phyloP scores from a whole-genome alignment of 2,113 vertebrate species.

The Lethenteron camtschaticum region DNA sequence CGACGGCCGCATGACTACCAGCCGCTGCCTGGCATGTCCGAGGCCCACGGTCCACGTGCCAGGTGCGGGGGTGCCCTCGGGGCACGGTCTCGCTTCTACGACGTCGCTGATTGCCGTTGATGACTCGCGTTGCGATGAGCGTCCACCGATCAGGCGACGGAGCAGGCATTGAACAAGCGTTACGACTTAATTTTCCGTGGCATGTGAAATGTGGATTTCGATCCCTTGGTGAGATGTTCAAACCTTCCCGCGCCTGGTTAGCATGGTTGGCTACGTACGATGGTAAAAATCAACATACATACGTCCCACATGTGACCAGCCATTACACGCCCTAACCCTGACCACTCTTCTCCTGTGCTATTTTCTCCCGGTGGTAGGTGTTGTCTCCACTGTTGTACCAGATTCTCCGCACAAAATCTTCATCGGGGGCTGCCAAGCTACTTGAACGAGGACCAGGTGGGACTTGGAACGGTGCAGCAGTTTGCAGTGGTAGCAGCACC shows the following conservation, averaged over 20 bases:
- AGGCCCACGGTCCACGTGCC: conserved; percentile 77
- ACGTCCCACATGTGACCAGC: too few species aligned
- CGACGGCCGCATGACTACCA: conserved; percentile 70
- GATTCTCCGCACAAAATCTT: conserved; percentile 76
- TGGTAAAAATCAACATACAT: too few species aligned
- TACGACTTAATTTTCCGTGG: too few species aligned
- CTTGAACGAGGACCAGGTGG: conserved; percentile 70
- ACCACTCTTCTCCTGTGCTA: background rate
- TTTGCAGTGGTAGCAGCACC: too few species aligned
- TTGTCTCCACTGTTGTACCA: conserved; percentile 72
- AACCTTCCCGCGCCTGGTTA: too few species aligned
- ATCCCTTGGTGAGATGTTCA: too few species aligned
- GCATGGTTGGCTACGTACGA: too few species aligned
- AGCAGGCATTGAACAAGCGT: too few species aligned
- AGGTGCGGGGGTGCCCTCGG: conserved; percentile 21
- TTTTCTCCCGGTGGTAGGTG: conserved; percentile 23
- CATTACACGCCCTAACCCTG: too few species aligned
- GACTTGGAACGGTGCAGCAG: too few species aligned
- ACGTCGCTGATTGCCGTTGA: background rate
- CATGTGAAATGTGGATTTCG: too few species aligned
- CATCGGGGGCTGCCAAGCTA: conserved; percentile 68
- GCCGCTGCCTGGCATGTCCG: conserved; percentile 69
- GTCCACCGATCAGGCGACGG: too few species aligned
- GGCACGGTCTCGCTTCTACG: background rate
- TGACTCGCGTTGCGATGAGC: background rate